A percentile compares a stretch with the other conserved stretches of the same genome.
Conservation (phyloP, 1,140 invertebrate genomes). For the Drosophila kepulauana region DNA sequence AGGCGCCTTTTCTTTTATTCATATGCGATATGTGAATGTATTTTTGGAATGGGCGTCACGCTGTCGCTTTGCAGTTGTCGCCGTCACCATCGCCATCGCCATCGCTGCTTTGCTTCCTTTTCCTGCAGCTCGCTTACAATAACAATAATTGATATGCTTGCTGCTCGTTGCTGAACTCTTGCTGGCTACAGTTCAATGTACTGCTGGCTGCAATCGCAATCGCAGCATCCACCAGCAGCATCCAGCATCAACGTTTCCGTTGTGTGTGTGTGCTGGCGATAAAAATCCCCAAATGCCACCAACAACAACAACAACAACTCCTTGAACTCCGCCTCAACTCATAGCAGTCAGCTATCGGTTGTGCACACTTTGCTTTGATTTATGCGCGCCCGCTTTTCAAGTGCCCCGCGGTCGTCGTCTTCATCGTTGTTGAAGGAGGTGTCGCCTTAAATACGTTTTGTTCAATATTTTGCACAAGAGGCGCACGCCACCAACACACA, state of each 20-base stretch:
- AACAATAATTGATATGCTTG: conserved; percentile 78
- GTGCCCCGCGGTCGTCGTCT: conserved; percentile 42
- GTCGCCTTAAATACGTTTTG: conserved; percentile 47
- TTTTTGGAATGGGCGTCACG: conserved; percentile 47
- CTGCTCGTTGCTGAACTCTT: conserved; percentile 33
- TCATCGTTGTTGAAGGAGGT: conserved; percentile 44
- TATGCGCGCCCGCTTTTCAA: conserved; percentile 56
- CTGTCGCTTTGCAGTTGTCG: conserved; percentile 37
- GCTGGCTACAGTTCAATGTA: conserved; percentile 49
- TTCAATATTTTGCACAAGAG: conserved; percentile 7
- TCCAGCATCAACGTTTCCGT: conserved; percentile 56
- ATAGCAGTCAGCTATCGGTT: conserved; percentile 38
- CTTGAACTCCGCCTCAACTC: background rate
- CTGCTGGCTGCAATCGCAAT: conserved; percentile 21
- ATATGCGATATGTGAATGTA: conserved; percentile 33
- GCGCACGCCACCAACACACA: conserved; percentile 9
- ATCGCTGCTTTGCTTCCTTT: conserved; percentile 16
- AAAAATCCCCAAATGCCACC: conserved; percentile 33
- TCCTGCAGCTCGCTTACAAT: conserved; percentile 48
- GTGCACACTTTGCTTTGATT: conserved; percentile 55
- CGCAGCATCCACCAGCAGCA: background rate
- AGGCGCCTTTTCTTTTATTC: conserved; percentile 35
- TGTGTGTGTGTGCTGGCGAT: conserved; percentile 39
- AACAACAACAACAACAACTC: background rate
- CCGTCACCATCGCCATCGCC: conserved; percentile 5